Percentiles rank a stretch among this genome's conserved stretches.
Evolutionary conservation across 2,113 vertebrate genomes (phyloP).

Genomic region (Ammodytes marinus): DNA sequence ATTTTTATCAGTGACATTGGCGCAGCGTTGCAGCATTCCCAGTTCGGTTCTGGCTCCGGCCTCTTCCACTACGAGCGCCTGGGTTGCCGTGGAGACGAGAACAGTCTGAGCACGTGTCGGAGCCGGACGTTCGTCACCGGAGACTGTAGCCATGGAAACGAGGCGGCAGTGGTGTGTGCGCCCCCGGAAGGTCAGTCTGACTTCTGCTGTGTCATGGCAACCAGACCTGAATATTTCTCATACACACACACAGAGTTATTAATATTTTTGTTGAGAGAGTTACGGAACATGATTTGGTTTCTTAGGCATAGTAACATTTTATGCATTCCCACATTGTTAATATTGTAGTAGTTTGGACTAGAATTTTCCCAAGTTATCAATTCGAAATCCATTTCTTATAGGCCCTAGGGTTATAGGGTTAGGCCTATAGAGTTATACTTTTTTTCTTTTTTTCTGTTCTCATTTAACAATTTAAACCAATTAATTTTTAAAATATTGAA

Average conservation of each 20-base stretch:
- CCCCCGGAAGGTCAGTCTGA: conserved; percentile 90
- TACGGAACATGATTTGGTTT: background rate
- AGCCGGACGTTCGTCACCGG: conserved; percentile 85
- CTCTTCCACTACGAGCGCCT: conserved; percentile 89
- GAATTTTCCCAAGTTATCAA: too few species aligned
- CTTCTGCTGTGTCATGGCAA: conserved; percentile 26
- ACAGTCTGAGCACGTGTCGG: conserved; percentile 85
- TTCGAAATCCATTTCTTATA: too few species aligned
- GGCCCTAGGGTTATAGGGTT: too few species aligned
- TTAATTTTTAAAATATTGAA: too few species aligned
- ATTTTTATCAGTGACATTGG: conserved; percentile 87
- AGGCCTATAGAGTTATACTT: too few species aligned
- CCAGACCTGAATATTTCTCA: background rate
- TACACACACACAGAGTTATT: background rate
- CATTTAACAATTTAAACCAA: too few species aligned
- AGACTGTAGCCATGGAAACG: conserved; percentile 87
- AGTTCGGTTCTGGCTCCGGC: conserved; percentile 80
- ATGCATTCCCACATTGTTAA: background rate
- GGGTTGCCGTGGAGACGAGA: conserved; percentile 91
- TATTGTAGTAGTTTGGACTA: background rate
- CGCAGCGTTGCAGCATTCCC: conserved; percentile 82
- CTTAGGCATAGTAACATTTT: too few species aligned
- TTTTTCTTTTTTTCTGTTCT: too few species aligned
- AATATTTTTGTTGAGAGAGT: background rate
- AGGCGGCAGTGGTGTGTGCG: conserved; percentile 84